Conservation (phyloP, 2,797 vertebrate species). For the Sebastes alutus region DNA sequence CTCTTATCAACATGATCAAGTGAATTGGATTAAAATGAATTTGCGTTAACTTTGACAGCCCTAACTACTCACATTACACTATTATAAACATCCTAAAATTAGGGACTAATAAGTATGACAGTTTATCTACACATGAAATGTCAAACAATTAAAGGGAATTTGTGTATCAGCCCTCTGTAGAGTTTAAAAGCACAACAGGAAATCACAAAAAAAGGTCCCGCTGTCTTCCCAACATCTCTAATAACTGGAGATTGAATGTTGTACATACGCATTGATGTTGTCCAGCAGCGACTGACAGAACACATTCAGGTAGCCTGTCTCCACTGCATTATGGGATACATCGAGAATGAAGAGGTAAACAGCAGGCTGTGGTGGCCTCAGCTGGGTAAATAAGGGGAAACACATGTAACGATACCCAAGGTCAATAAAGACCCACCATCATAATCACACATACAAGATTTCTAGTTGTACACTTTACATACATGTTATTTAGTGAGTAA, state of each 20-base stretch:
- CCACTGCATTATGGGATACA: slow-evolving; percentile 95
- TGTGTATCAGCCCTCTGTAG: neutral
- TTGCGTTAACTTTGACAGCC: no score
- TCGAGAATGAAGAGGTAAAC: slow-evolving; percentile 96
- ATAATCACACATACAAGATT: neutral
- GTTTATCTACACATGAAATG: neutral
- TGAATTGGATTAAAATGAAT: no score
- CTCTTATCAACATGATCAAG: no score
- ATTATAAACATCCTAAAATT: neutral
- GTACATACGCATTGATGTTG: slow-evolving; percentile 93
- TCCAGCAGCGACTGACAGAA: slow-evolving; percentile 93
- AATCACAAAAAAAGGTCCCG: neutral
- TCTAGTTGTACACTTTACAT: neutral
- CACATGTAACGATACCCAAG: neutral
- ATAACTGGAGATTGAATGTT: neutral
- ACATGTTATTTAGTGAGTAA: neutral
- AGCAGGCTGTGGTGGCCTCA: slow-evolving; percentile 96
- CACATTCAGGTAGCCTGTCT: slow-evolving; percentile 93
- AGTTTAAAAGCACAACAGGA: neutral
- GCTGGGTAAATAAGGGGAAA: slow-evolving; percentile 72
- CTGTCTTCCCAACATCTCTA: neutral
- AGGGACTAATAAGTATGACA: neutral
- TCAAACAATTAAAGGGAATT: neutral
- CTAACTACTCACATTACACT: fast-evolving
- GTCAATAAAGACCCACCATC: neutral